These are phyloP conservation scores for Entomobrya multifasciata DNA, from an alignment of 2,888 invertebrate genomes.

Conservation along the genomic window DNA sequence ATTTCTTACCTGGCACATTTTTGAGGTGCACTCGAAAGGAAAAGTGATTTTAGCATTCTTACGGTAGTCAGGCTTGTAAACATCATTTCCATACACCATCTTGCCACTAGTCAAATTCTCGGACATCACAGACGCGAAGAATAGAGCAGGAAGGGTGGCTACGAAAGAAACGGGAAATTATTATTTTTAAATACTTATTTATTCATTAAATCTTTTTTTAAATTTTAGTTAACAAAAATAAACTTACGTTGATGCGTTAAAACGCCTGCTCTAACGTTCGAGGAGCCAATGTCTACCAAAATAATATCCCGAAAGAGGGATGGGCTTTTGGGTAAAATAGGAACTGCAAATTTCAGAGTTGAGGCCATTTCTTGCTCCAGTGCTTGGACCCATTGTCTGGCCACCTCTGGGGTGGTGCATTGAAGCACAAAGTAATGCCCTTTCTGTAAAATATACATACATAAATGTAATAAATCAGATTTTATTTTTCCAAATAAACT, in stretches of 20 bases:
- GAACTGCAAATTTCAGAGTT: constrained; percentile 74
- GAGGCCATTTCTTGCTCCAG: constrained; percentile 80
- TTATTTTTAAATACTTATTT: too few relatives aligned
- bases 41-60: constrained; percentile 78
- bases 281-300: constrained; percentile 84
- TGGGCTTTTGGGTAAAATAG: constrained; percentile 80
- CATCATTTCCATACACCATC: constrained; percentile 82
- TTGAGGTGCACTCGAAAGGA: constrained; percentile 79
- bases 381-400: constrained; percentile 83
- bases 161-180: too few relatives aligned
- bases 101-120: constrained; percentile 81
- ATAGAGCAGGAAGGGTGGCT: constrained; percentile 84
- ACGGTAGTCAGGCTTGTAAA: constrained; percentile 81
- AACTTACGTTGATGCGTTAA: constrained; percentile 82
- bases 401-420: constrained; percentile 82
- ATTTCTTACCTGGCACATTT: constrained; percentile 77
- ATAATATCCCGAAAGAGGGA: constrained; percentile 82
- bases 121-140: constrained; percentile 83
- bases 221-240: background rate
- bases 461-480: too few relatives aligned
- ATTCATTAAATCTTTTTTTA: too few relatives aligned
- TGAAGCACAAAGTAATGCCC: constrained; percentile 83
- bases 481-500: too few relatives aligned
- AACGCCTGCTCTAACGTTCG: constrained; percentile 84
- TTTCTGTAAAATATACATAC: constrained; percentile 82